These are phyloP conservation scores for Helicolenus hilgendorfi DNA, from an alignment of 2,797 vertebrate species.

Conservation along the genomic window DNA sequence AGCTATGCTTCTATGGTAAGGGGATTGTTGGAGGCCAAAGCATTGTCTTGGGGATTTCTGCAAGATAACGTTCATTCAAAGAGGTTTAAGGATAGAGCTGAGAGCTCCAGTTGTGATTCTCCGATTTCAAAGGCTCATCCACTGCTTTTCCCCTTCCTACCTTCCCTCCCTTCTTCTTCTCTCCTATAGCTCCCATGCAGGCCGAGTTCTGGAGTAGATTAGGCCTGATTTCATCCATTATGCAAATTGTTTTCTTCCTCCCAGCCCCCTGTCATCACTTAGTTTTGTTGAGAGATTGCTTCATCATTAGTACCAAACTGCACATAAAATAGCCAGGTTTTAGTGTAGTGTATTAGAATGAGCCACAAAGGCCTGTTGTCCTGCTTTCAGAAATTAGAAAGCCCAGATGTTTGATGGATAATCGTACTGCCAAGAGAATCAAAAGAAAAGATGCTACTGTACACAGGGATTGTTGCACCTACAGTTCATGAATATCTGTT, in stretches of 20 bases:
- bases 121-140: conserved; percentile 71
- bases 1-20: conserved; percentile 32
- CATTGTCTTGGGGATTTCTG: conserved; percentile 65
- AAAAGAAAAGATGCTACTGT: not conserved
- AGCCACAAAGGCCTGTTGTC: not conserved
- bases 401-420: conserved; percentile 6
- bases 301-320: conserved; percentile 37
- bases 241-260: conserved; percentile 80
- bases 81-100: conserved; percentile 63
- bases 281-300: conserved; percentile 55
- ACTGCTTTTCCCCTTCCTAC: conserved; percentile 7
- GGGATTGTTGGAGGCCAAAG: conserved; percentile 34
- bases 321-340: conserved; percentile 37
- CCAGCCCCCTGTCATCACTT: conserved; percentile 31
- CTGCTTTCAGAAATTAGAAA: conserved; percentile 7
- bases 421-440: not conserved
- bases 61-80: conserved; percentile 53
- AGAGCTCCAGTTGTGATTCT: conserved; percentile 47
- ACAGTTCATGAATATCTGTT: not conserved
- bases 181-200: conserved; percentile 27
- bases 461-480: not conserved
- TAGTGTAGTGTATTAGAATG: conserved; percentile 19
- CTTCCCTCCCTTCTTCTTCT: conserved; percentile 10
- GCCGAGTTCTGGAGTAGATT: conserved; percentile 72
- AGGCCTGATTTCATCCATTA: conserved; percentile 81